Conservation (phyloP, 2,797 vertebrate species). For the Propithecus perrieri region DNA sequence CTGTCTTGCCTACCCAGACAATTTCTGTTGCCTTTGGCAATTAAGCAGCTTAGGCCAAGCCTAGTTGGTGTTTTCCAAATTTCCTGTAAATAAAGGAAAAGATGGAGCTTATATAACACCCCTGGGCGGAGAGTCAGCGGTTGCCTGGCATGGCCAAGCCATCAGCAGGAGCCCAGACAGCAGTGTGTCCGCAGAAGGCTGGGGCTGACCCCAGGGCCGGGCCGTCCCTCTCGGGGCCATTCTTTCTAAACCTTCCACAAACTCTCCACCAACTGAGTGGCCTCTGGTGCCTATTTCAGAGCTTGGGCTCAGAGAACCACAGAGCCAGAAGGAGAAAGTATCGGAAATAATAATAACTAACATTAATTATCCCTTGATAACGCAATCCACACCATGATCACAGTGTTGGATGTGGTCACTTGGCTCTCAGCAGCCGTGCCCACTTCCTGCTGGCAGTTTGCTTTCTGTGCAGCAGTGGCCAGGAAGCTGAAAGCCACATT, state of each 20-base stretch:
- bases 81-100: conserved; percentile 36
- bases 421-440: not conserved
- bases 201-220: no score
- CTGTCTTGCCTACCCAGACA: not conserved
- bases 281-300: not conserved
- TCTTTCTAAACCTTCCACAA: not conserved
- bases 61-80: conserved; percentile 17
- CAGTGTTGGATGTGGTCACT: not conserved
- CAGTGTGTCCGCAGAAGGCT: no score
- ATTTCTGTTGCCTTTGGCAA: not conserved
- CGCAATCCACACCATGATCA: not conserved
- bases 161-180: not conserved
- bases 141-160: not conserved
- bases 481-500: not conserved
- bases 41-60: conserved; percentile 8
- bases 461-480: not conserved
- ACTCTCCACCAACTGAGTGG: not conserved
- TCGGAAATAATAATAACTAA: not conserved
- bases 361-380: not conserved
- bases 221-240: not conserved
- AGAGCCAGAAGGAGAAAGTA: not conserved
- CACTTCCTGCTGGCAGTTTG: not conserved
- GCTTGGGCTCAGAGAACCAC: not conserved
- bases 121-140: not conserved
- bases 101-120: not conserved